phyloP scores from a whole-genome alignment of 2,113 vertebrate species.

The Nestor notabilis region DNA sequence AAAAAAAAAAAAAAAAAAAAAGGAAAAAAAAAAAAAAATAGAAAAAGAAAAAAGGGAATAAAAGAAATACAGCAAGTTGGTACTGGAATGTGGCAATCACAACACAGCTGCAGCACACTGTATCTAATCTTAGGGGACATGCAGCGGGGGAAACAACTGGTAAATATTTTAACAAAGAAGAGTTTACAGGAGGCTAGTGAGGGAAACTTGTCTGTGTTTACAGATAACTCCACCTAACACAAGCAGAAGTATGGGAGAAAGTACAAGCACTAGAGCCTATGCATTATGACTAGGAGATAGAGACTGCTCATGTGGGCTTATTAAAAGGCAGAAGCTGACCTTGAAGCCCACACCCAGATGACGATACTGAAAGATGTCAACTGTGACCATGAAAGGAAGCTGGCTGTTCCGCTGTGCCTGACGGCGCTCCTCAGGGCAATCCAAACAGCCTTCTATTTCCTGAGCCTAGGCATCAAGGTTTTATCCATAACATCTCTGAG shows the following conservation, averaged over 20 bases:
- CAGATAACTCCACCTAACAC: neutral
- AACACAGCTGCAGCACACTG: neutral
- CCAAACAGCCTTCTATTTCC: neutral
- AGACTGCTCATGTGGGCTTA: neutral
- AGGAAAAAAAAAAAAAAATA: neutral
- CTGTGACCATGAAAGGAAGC: neutral
- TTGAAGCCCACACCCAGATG: neutral
- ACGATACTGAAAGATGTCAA: neutral
- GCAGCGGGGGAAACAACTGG: neutral
- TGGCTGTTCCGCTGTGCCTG: neutral
- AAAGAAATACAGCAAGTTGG: neutral
- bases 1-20: neutral
- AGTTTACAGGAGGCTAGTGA: neutral
- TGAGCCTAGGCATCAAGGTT: neutral
- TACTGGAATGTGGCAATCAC: neutral
- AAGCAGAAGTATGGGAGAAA: neutral
- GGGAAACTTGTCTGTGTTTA: neutral
- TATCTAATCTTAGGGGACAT: neutral
- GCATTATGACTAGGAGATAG: neutral
- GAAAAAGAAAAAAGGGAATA: neutral
- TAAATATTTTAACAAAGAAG: neutral
- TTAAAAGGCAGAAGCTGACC: neutral
- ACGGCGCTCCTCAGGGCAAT: neutral
- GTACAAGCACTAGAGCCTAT: neutral
- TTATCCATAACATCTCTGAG: neutral